phyloP scores from a whole-genome alignment of 1,140 invertebrate species.

The Drosophila mojavensis region DNA sequence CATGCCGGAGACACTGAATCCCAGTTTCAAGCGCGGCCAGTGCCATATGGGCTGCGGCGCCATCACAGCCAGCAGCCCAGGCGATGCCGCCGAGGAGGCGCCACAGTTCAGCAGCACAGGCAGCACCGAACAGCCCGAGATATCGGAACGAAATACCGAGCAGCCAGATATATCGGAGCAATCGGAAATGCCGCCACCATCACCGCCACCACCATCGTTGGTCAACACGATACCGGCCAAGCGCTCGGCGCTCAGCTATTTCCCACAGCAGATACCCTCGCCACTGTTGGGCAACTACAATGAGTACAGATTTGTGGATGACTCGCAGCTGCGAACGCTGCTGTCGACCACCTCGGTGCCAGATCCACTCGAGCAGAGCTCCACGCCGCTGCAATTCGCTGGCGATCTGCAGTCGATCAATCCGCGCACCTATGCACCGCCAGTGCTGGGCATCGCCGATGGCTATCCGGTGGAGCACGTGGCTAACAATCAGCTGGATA shows the following conservation, averaged over 20 bases:
- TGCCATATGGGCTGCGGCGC: conserved; percentile 66
- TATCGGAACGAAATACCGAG: not conserved
- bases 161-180: conserved; percentile 4
- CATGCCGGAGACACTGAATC: conserved; percentile 76
- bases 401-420: conserved; percentile 59
- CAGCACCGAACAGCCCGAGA: conserved; percentile 20
- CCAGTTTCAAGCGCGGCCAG: conserved; percentile 66
- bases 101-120: not conserved
- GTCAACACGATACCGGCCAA: conserved; percentile 60
- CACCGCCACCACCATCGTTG: conserved; percentile 2
- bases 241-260: conserved; percentile 51
- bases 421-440: conserved; percentile 7
- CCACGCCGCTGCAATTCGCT: conserved; percentile 63
- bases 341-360: conserved; percentile 72
- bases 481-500: conserved; percentile 63
- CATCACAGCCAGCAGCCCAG: conserved; percentile 30
- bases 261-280: conserved; percentile 60
- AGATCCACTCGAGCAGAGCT: conserved; percentile 60
- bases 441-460: conserved; percentile 20
- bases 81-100: not conserved
- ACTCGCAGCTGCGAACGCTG: conserved; percentile 47
- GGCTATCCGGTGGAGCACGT: conserved; percentile 68
- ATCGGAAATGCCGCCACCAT: not conserved
- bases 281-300: conserved; percentile 37
- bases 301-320: conserved; percentile 64